Percentiles rank a stretch among this genome's conserved stretches.
Conservation (phyloP, 2,888 invertebrate genomes). For the Meandrusa payeni region DNA sequence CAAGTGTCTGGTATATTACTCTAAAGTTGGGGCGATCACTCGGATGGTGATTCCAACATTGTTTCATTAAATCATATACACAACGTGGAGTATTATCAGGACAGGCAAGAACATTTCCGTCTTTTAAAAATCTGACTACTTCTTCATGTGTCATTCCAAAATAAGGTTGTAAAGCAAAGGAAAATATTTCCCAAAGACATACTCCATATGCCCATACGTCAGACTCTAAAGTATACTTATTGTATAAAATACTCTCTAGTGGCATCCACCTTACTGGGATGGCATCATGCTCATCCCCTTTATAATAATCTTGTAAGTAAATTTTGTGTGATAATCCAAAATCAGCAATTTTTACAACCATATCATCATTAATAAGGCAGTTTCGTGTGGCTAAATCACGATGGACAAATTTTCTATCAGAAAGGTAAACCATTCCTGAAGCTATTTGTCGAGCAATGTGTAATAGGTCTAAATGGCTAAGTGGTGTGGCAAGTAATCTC, state of each 20-base stretch:
- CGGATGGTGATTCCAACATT: constrained; percentile 95
- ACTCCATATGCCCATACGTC: constrained; percentile 99
- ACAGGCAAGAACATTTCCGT: constrained; percentile 93
- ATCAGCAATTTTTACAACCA: constrained; percentile 98
- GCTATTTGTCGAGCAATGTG: constrained; percentile 94
- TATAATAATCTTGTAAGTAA: constrained; percentile 96
- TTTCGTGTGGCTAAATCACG: constrained; percentile 97
- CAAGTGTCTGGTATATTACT: constrained; percentile 88
- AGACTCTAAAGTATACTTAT: constrained; percentile 97
- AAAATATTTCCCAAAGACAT: constrained; percentile 98
- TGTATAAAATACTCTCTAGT: constrained; percentile 96
- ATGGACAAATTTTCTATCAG: constrained; percentile 96
- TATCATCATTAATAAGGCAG: constrained; percentile 95
- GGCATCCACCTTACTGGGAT: constrained; percentile 99
- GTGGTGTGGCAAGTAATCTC: constrained; percentile 82
- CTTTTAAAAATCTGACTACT: constrained; percentile 96
- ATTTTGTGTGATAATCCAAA: constrained; percentile 98
- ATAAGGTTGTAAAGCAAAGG: constrained; percentile 97
- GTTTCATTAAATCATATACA: constrained; percentile 95
- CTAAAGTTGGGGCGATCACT: constrained; percentile 92
- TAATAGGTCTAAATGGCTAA: constrained; percentile 90
- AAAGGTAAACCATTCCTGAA: constrained; percentile 96
- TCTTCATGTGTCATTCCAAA: constrained; percentile 99
- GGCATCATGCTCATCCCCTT: constrained; percentile 96
- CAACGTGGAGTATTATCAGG: constrained; percentile 94